A percentile compares a stretch with the other conserved stretches of the same genome.
Conservation (phyloP, 2,797 vertebrate genomes). For the Pogoniulus pusillus region DNA sequence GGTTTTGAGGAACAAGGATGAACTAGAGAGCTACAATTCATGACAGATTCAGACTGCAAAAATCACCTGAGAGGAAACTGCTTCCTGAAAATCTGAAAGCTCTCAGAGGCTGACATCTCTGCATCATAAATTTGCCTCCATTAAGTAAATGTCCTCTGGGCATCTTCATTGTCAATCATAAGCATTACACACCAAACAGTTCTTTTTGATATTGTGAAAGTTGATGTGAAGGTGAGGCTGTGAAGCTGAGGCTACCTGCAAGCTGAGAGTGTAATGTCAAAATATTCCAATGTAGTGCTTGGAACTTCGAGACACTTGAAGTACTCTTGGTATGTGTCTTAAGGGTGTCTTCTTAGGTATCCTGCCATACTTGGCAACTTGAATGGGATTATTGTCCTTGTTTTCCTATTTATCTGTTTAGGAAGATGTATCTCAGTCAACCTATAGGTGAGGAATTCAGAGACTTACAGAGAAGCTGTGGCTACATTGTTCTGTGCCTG, state of each 20-base stretch:
- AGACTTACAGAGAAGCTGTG: not conserved
- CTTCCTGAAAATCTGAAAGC: not conserved
- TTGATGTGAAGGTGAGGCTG: not conserved
- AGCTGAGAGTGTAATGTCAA: not conserved
- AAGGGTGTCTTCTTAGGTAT: not conserved
- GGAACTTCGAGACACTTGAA: not conserved
- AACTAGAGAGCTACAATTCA: not conserved
- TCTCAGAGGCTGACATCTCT: not conserved
- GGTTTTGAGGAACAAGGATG: not conserved
- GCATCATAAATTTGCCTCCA: not conserved
- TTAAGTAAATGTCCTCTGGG: not conserved
- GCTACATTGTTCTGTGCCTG: rapidly evolving
- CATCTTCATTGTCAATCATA: not conserved
- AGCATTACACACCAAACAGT: not conserved
- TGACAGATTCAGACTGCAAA: not conserved
- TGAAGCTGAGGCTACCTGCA: not conserved
- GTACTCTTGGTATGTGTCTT: not conserved
- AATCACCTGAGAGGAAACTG: not conserved
- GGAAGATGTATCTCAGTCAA: not conserved
- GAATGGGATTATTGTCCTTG: not conserved
- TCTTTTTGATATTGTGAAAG: rapidly evolving
- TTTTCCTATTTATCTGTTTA: not conserved
- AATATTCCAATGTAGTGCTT: not conserved
- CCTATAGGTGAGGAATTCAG: not conserved
- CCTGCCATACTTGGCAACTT: not conserved